Evolutionary conservation across 2,797 vertebrate species (phyloP).

Genomic region (Pipistrellus pygmaeus): DNA sequence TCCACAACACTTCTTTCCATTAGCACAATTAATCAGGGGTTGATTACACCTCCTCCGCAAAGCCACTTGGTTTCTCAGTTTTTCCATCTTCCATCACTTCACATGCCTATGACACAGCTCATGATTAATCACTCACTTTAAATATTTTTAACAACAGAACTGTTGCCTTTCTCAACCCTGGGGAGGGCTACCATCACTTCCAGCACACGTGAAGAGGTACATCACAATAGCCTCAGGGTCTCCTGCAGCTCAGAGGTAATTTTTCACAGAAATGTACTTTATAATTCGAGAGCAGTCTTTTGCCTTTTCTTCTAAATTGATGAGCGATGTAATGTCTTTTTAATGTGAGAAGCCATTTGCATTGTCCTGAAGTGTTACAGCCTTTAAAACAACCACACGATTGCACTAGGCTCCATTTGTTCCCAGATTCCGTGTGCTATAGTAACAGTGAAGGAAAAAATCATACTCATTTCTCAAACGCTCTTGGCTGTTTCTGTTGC

Average conservation of each 20-base stretch:
- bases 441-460: conserved; percentile 71
- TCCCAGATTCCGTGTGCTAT: conserved; percentile 73
- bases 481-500: conserved; percentile 56
- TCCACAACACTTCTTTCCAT: conserved; percentile 48
- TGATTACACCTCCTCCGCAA: conserved; percentile 51
- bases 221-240: conserved; percentile 6
- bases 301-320: conserved; percentile 70
- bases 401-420: conserved; percentile 54
- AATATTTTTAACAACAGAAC: conserved; percentile 34
- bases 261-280: conserved; percentile 77
- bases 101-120: background rate
- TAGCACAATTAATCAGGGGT: conserved; percentile 45
- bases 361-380: conserved; percentile 76
- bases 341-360: conserved; percentile 73
- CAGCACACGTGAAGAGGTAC: background rate
- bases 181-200: background rate
- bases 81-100: conserved; percentile 20
- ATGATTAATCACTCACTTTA: conserved; percentile 63
- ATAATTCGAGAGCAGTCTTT: conserved; percentile 74
- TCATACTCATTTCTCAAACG: conserved; percentile 73
- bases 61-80: background rate
- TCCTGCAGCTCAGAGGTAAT: conserved; percentile 18
- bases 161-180: conserved; percentile 45
- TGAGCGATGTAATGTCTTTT: conserved; percentile 70
- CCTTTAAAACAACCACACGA: conserved; percentile 54